phyloP scores from a whole-genome alignment of 1,140 invertebrate genomes.

The Nymphalis io region DNA sequence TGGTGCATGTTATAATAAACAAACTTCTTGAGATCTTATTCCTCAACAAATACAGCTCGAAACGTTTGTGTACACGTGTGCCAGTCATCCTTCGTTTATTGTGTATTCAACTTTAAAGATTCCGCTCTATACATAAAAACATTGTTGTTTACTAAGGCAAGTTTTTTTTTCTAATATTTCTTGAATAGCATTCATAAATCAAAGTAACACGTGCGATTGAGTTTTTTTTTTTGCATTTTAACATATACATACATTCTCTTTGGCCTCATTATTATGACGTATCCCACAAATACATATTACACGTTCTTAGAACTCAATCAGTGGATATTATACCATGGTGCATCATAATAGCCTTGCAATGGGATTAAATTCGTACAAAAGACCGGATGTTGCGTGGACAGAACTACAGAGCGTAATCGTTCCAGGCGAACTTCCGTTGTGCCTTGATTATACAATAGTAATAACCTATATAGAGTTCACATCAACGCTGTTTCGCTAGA shows the following conservation, averaged over 20 bases:
- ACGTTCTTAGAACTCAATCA: constrained; percentile 39
- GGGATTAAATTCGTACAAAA: constrained; percentile 61
- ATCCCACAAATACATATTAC: constrained; percentile 16
- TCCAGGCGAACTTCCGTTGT: constrained; percentile 57
- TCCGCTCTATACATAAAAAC: constrained; percentile 55
- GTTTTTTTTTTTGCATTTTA: constrained; percentile 28
- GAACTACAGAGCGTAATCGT: constrained; percentile 52
- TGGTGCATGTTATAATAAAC: neutral
- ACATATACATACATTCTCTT: constrained; percentile 12
- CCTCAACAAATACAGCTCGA: constrained; percentile 52
- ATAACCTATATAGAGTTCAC: constrained; percentile 7
- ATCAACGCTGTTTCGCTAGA: neutral
- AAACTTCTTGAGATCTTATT: constrained; percentile 9
- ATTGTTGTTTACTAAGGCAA: constrained; percentile 45
- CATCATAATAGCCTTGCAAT: constrained; percentile 50
- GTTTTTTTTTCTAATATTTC: constrained; percentile 36
- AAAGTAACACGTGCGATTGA: constrained; percentile 33
- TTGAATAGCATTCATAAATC: constrained; percentile 24
- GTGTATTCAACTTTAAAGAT: constrained; percentile 60
- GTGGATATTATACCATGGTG: constrained; percentile 27
- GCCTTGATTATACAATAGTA: constrained; percentile 17
- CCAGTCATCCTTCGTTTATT: constrained; percentile 52
- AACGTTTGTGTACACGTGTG: constrained; percentile 67
- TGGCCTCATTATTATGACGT: constrained; percentile 13
- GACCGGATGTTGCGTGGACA: constrained; percentile 67